Evolutionary conservation across 2,113 vertebrate species (phyloP), one percentile per base, ranked within the genome.

Genomic region (Cynopterus brachyotis): DNA sequence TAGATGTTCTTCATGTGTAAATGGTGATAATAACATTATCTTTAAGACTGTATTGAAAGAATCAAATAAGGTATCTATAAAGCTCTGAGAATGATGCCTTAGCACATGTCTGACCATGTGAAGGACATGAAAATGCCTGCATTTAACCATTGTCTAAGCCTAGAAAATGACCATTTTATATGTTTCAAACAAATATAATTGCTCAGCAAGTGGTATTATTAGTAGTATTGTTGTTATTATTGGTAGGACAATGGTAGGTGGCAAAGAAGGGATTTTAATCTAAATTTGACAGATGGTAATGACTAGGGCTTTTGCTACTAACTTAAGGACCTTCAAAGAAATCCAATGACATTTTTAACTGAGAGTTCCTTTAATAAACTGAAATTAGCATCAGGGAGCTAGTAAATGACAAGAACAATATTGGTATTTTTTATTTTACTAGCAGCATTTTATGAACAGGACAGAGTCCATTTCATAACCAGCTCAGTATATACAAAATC

Each of bases 401-500:
- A 88, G 28, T 62, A 91, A 93, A 94, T 42, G 50, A 89, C 19
- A 97, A 82, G 28, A 89, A 93, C 5, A 67, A 59, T 45, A 72
- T 0, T 20, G 35, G 19, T 70, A 7, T 53, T 75, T 95, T 79
- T 67, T 60, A 86, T 83, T 94, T 95, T 93, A 93, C 76, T 85
- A 95, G 53, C n/a, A 94, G 50, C 0, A 85, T 95, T 97, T 98
- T 97, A 98, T 88, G 72, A 98, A 94, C 17, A 96, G 50, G 19
- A 85, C 42, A 92, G 93, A 96, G 70, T 73, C 57, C 37, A 80
- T 91, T 96, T 92, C 81, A 73, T 70, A 64, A 94, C 95, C 86
- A 96, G 94, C 0, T 94, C 62, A 19, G 73, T 50, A 93, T n/a
- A 91, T 35, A 28, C 7, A 92, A 97, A 96, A 95, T 13, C 85